Evolutionary conservation across 1,140 invertebrate genomes (phyloP), one percentile per base, ranked within the genome.

Genomic region (Pomacea maculata): DNA sequence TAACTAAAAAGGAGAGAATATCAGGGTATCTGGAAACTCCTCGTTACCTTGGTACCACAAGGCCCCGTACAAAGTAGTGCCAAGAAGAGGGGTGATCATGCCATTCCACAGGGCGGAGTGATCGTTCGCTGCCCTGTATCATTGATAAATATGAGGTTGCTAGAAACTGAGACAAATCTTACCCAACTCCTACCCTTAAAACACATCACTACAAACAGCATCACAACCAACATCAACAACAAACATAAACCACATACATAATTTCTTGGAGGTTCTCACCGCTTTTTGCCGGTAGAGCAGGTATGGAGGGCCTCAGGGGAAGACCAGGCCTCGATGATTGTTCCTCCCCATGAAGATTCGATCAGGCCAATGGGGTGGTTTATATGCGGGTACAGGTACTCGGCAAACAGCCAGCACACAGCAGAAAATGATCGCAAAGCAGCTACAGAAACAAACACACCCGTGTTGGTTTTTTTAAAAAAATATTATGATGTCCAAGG

Each of bases 1-100:
- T 25, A 25, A 25, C 25, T 25, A 25, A 25, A 25, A 25, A 25
- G 25, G 25, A 25, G 25, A 25, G 25, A 25, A 25, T 0, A 25
- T 25, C 25, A 25, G 25, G 25, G 0, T 25, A 25, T 25, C 25
- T 25, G 25, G 61, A 34, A 4, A 63, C 75, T 79, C 70, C 15
- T 0, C 34, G 12, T 75, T 77, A 88, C 87, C 87, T 85, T 89
- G 88, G 79, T 88, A 89, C 88, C 87, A 89, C 21, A 89, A 75
- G 63, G 82, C 84, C 12, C 86, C 88, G 75, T 85, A 84, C 25
- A 88, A 85, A 10, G 85, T 82, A 80, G 84, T 85, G 21, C 70
- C 79, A 34, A 85, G 67, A 21, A 88, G 82, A 17, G 88, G 88
- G 72, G 87, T 82, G 55, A 89, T 86, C 88, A 89, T 89, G 45